These are phyloP conservation scores for Mellilla xanthometata DNA, from an alignment of 2,888 invertebrate species.

Conservation along the genomic window DNA sequence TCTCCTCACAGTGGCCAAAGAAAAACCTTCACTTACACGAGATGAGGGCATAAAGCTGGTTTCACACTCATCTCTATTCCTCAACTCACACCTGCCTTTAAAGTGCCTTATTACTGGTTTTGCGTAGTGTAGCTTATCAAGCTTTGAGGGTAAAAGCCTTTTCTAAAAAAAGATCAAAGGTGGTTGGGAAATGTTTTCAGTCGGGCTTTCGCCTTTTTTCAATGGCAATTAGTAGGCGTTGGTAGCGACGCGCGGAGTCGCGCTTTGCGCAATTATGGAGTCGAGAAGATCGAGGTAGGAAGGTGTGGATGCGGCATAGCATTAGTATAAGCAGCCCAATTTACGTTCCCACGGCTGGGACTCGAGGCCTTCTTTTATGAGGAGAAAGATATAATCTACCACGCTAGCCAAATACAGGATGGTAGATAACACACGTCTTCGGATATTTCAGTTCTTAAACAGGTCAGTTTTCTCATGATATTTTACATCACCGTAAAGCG, in stretches of 20 bases:
- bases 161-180: conserved; percentile 64
- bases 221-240: conserved; percentile 83
- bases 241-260: conserved; percentile 63
- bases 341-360: no score
- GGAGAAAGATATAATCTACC: no score
- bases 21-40: conserved; percentile 52
- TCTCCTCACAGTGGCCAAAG: conserved; percentile 39
- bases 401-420: no score
- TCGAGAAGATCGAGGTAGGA: conserved; percentile 50
- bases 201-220: conserved; percentile 82
- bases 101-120: conserved; percentile 77
- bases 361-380: no score
- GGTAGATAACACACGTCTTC: no score
- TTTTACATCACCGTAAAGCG: no score
- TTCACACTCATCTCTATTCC: conserved; percentile 58
- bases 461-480: no score
- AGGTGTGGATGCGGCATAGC: conserved; percentile 34
- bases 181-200: conserved; percentile 73
- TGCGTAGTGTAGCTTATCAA: conserved; percentile 77
- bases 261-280: conserved; percentile 75
- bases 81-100: conserved; percentile 67
- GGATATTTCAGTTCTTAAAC: no score
- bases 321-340: no score
- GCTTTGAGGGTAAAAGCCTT: conserved; percentile 52
- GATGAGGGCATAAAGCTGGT: conserved; percentile 47